Conservation (phyloP, 2,888 invertebrate species). For the Eudasyphora cyanicolor region DNA sequence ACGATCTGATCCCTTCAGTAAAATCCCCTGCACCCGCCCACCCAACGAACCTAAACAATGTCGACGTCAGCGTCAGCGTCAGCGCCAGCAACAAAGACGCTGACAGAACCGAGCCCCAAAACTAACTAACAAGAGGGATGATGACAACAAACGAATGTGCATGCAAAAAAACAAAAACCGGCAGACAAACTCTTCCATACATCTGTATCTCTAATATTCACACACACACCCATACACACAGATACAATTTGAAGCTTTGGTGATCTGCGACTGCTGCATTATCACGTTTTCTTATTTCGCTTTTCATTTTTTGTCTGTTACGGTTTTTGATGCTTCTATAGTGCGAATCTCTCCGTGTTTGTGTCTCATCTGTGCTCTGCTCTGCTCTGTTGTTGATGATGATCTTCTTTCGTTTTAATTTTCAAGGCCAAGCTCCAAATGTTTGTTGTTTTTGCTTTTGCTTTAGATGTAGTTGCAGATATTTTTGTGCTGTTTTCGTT, state of each 20-base stretch:
- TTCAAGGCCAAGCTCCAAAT: constrained; percentile 66
- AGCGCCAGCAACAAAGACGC: not conserved
- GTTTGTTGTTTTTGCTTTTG: constrained; percentile 35
- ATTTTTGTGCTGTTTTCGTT: constrained; percentile 22
- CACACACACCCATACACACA: not conserved
- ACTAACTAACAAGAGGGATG: constrained; percentile 37
- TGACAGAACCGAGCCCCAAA: constrained; percentile 39
- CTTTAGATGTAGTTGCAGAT: constrained; percentile 50
- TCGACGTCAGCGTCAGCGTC: not conserved
- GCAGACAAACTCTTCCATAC: not conserved
- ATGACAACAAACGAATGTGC: constrained; percentile 23
- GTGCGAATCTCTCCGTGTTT: not conserved
- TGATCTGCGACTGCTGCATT: constrained; percentile 53
- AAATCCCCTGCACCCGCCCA: not conserved
- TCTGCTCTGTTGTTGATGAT: constrained; percentile 51
- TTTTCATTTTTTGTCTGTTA: constrained; percentile 22
- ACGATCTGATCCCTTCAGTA: constrained; percentile 24
- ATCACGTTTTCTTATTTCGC: constrained; percentile 56
- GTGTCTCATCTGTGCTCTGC: constrained; percentile 25
- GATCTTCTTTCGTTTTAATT: constrained; percentile 59
- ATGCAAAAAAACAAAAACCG: too few species aligned
- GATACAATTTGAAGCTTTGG: constrained; percentile 14
- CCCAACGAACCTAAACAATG: not conserved
- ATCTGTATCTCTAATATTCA: constrained; percentile 10
- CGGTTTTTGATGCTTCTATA: constrained; percentile 50